These are phyloP conservation scores for Mycetomoellerius zeteki DNA, from an alignment of 1,140 invertebrate genomes.

Conservation along the genomic window DNA sequence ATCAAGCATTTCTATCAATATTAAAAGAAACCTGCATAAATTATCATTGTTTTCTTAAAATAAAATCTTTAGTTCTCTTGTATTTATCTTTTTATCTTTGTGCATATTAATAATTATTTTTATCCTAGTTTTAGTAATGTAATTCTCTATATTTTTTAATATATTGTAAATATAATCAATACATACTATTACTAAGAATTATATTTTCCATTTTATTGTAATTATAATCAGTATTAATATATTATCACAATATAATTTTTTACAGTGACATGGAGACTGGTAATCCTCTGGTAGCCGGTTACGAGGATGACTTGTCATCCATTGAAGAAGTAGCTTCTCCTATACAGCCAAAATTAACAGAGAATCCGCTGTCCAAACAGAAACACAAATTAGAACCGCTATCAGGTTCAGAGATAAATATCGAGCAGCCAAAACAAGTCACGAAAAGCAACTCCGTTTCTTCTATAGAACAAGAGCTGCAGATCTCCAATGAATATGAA, in stretches of 20 bases:
- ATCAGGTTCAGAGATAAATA: constrained; percentile 74
- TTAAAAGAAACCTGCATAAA: background rate
- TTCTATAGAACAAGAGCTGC: constrained; percentile 84
- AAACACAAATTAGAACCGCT: constrained; percentile 80
- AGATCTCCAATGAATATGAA: constrained; percentile 83
- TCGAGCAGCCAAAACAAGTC: constrained; percentile 67
- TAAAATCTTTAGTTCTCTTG: background rate
- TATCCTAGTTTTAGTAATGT: background rate
- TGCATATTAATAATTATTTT: background rate
- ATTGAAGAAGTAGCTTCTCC: constrained; percentile 87
- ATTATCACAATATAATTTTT: constrained; percentile 55
- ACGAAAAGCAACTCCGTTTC: constrained; percentile 83
- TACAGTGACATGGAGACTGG: constrained; percentile 91
- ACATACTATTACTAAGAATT: constrained; percentile 20
- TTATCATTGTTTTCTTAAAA: background rate
- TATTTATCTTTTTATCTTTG: background rate
- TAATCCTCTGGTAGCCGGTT: constrained; percentile 95
- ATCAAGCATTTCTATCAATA: constrained; percentile 11
- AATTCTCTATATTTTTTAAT: background rate
- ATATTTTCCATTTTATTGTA: constrained; percentile 21
- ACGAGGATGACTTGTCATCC: constrained; percentile 95
- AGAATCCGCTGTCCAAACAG: constrained; percentile 85
- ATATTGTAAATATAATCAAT: constrained; percentile 30
- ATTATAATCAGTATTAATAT: constrained; percentile 10
- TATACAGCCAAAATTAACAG: constrained; percentile 80